Evolutionary conservation across 2,113 vertebrate genomes (phyloP), one percentile per base, ranked within the genome.

Genomic region (Rhipidura dahli): DNA sequence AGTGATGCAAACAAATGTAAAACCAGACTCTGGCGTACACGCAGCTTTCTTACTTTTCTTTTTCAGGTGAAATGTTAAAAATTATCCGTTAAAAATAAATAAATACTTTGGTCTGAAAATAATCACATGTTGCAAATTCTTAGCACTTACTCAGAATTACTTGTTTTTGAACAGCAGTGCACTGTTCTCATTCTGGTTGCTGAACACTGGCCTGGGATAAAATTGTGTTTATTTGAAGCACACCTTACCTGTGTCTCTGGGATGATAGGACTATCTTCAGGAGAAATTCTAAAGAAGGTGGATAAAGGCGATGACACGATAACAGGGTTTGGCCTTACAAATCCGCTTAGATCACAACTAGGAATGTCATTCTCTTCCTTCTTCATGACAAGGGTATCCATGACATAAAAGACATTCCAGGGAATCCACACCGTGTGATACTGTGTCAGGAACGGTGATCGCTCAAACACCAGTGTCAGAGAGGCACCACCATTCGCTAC

Each of bases 331-430:
- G 99, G 99, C 91, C 99, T 98, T 94, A 99, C 97, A 87, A 99
- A 99, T 59, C 99, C 99, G 0, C 98, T 99, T 85, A 99, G 98
- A 83, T 99, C 99, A 87, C 99, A 99, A 81, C 98, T 99, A 94
- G 99, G 99, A 76, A 99, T 99, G 97, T 99, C 98, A 59, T 99
- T 99, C 94, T 99, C 98, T 51, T 99, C 99, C 71, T 98, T 98
- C 98, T 99, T 99, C 99, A 99, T 99, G 96, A 99, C 99, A n/a
- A 99, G 98, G 0, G 99, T 99, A 85, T 99, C 99, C 99, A 99
- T 99, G 90, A 99, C 99, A 61, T 99, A 99, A 93, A 99, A 99
- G 28, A 99, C 98, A 68, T 98, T 99, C 99, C 99, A 99, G 7
- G 99, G 99, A 85, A 99, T 98, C 99, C 99, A 99, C 6, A 99